These are phyloP conservation scores for Lamellibrachia satsuma DNA, from an alignment of 2,888 invertebrate species.

Conservation along the genomic window DNA sequence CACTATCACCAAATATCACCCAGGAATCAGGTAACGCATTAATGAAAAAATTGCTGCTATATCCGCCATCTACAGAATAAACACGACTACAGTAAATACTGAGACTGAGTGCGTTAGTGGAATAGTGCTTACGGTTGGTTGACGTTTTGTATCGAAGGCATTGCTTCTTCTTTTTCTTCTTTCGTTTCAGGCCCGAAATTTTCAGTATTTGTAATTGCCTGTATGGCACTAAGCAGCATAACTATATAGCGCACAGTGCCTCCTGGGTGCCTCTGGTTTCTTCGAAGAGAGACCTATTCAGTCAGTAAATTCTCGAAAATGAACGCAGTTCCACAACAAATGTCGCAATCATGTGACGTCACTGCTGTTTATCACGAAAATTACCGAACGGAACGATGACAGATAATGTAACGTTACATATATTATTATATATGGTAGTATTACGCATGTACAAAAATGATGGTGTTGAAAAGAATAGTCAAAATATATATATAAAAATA, in stretches of 20 bases:
- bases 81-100: neutral
- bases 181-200: conserved; percentile 63
- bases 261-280: conserved; percentile 17
- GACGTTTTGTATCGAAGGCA: conserved; percentile 58
- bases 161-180: conserved; percentile 56
- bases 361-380: neutral
- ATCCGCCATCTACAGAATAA: neutral
- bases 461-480: neutral
- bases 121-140: conserved; percentile 41
- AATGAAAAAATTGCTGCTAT: neutral
- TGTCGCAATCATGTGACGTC: conserved; percentile 13
- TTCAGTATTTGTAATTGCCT: conserved; percentile 62
- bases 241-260: neutral
- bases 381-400: neutral
- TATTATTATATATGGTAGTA: neutral
- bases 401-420: neutral
- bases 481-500: neutral
- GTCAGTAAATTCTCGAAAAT: conserved; percentile 17
- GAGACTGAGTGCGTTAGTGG: neutral
- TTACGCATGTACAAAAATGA: neutral
- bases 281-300: conserved; percentile 21
- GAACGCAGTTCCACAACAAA: conserved; percentile 13
- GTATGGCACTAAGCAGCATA: conserved; percentile 56
- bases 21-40: neutral
- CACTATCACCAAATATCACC: neutral